Evolutionary conservation across 2,113 vertebrate species (phyloP).

Genomic region (Chaenocephalus aceratus): DNA sequence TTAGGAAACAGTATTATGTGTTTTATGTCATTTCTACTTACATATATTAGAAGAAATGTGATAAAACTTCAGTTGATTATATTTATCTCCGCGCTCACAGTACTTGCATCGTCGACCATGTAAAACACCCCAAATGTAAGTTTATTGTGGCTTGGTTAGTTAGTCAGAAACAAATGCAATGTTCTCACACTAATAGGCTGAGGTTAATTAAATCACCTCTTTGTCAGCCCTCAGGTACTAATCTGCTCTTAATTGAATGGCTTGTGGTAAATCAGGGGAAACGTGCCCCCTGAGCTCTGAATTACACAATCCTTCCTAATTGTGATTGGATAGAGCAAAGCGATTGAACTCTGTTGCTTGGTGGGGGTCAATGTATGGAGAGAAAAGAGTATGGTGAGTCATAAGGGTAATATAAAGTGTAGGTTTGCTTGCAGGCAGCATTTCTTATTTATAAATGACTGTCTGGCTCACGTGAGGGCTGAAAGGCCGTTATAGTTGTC

Average conservation of each 20-base stretch:
- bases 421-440: neutral
- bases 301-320: constrained; percentile 74
- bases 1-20: neutral
- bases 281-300: constrained; percentile 68
- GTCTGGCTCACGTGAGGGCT: neutral
- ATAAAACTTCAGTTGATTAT: neutral
- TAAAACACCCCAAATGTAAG: neutral
- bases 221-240: constrained; percentile 79
- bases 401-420: neutral
- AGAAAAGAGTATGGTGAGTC: neutral
- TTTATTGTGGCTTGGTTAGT: constrained; percentile 45
- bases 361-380: constrained; percentile 23
- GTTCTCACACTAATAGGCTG: constrained; percentile 65
- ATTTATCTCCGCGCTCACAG: constrained; percentile 3
- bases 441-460: neutral
- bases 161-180: constrained; percentile 62
- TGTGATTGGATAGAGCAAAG: constrained; percentile 76
- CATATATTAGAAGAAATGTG: neutral
- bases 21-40: neutral
- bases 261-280: constrained; percentile 76
- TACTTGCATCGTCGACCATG: constrained; percentile 21
- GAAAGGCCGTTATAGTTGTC: constrained; percentile 3
- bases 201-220: constrained; percentile 81
- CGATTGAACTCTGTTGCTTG: constrained; percentile 68
- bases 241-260: constrained; percentile 81